Evolutionary conservation across 2,113 vertebrate species (phyloP).

Genomic region (Rhea americana): DNA sequence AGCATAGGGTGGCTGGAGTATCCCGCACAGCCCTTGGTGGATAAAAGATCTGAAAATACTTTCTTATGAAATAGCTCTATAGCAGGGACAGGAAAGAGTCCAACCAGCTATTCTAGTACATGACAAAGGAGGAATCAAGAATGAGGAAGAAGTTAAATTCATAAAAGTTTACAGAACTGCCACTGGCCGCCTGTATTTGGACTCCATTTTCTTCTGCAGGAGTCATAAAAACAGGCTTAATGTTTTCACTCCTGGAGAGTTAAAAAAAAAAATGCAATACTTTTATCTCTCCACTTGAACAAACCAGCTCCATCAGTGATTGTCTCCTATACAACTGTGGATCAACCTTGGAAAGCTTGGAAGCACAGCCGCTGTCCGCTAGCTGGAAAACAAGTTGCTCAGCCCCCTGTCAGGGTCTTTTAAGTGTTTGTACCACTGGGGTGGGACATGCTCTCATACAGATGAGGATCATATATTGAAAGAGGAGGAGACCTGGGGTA

Average conservation of each 20-base stretch:
- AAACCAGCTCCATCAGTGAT: background rate
- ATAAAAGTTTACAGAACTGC: slow-evolving; percentile 19
- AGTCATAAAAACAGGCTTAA: slow-evolving; percentile 21
- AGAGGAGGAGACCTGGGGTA: background rate
- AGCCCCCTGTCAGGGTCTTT: background rate
- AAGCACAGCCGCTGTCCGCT: background rate
- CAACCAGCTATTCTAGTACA: background rate
- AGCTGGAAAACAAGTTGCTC: background rate
- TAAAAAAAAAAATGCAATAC: background rate
- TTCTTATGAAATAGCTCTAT: background rate
- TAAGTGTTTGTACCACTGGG: background rate
- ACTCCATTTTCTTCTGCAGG: slow-evolving; percentile 35
- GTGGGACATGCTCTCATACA: background rate
- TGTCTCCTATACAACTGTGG: background rate
- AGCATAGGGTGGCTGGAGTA: background rate
- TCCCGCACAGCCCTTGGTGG: background rate
- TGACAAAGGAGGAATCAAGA: background rate
- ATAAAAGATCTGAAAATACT: background rate
- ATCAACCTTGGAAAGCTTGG: background rate
- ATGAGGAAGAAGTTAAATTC: background rate
- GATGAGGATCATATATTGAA: background rate
- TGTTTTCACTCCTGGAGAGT: slow-evolving; percentile 9
- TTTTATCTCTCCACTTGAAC: background rate
- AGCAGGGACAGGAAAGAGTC: background rate
- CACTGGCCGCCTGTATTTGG: slow-evolving; percentile 19